These are phyloP conservation scores for Cryptomyrus ogoouensis DNA, from an alignment of 2,113 vertebrate species.

Conservation along the genomic window DNA sequence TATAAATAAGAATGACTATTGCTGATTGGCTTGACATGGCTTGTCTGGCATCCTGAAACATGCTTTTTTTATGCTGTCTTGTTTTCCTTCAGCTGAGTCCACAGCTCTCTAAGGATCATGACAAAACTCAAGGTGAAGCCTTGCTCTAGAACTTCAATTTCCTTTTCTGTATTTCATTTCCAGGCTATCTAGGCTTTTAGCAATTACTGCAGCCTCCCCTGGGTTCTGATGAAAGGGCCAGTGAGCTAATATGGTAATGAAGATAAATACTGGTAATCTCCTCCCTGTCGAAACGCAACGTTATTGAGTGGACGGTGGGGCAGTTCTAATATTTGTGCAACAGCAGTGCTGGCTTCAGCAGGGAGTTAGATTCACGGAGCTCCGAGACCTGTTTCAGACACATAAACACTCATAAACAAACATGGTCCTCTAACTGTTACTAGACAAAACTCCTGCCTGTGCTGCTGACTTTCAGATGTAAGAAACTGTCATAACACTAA, in stretches of 20 bases:
- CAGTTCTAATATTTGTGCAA: slow-evolving; percentile 28
- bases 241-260: slow-evolving; percentile 64
- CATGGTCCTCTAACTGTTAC: neutral
- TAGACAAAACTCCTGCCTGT: neutral
- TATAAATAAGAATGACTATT: neutral
- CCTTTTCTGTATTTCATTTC: slow-evolving; percentile 46
- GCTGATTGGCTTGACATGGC: slow-evolving; percentile 6
- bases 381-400: slow-evolving; percentile 18
- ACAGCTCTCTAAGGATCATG: slow-evolving; percentile 4
- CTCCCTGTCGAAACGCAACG: slow-evolving; percentile 45
- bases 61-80: neutral
- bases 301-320: slow-evolving; percentile 31
- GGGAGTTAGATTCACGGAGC: slow-evolving; percentile 28
- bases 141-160: slow-evolving; percentile 39
- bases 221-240: slow-evolving; percentile 42
- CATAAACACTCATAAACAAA: slow-evolving; percentile 29
- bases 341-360: slow-evolving; percentile 21
- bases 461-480: neutral
- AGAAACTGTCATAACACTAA: neutral
- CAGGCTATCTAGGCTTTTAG: slow-evolving; percentile 45
- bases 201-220: slow-evolving; percentile 56
- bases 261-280: slow-evolving; percentile 63
- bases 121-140: slow-evolving; percentile 49
- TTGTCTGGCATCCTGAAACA: neutral
- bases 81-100: slow-evolving; percentile 13